Percentiles rank a stretch among this genome's conserved stretches.
These are phyloP conservation scores for Taxidea taxus DNA, from an alignment of 2,113 vertebrate genomes.

Conservation along the genomic window DNA sequence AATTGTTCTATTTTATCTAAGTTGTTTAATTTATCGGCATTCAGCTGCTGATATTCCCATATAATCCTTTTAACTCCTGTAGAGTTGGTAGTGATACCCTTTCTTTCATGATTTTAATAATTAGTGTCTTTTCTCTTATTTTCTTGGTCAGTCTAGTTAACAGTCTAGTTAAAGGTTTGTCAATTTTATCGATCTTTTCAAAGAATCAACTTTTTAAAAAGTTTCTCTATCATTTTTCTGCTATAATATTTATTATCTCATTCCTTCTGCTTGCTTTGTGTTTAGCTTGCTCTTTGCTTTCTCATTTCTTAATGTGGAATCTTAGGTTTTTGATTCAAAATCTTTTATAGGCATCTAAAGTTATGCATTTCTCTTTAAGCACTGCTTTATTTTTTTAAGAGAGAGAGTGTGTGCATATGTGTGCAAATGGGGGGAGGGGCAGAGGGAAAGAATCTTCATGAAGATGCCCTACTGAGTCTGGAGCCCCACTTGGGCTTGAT, in stretches of 20 bases:
- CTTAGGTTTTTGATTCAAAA: neutral
- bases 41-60: neutral
- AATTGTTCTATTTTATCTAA: neutral
- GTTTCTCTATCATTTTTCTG: neutral
- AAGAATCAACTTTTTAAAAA: neutral
- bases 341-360: neutral
- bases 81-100: neutral
- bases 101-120: slow-evolving; percentile 8
- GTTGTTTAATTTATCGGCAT: neutral
- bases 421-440: neutral
- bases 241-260: neutral
- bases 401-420: neutral
- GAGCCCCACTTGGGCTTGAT: neutral
- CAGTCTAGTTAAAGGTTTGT: neutral
- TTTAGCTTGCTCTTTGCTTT: neutral
- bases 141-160: slow-evolving; percentile 1
- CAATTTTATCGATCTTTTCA: neutral
- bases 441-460: neutral
- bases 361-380: neutral
- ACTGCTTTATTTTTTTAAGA: neutral
- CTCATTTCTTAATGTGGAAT: neutral
- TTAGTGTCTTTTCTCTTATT: neutral
- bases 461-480: neutral
- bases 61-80: neutral
- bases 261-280: neutral